Evolutionary conservation across 2,113 vertebrate genomes (phyloP).

Genomic region (Tachuris rubrigastra): DNA sequence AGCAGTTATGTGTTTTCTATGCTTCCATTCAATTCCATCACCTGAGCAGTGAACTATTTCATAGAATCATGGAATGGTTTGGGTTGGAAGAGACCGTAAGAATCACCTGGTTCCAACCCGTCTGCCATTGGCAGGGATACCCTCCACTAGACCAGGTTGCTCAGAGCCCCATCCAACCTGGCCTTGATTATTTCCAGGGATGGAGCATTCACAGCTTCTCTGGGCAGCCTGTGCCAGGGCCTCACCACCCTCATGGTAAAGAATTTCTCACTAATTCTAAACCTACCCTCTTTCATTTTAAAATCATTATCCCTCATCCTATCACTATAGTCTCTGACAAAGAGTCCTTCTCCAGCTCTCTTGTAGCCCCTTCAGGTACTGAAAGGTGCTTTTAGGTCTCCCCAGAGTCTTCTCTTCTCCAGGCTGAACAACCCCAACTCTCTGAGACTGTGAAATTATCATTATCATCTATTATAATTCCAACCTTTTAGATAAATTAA

Average conservation of each 20-base stretch:
- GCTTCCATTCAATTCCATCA: not conserved
- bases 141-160: not conserved
- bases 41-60: not conserved
- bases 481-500: not conserved
- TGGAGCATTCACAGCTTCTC: not conserved
- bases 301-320: not conserved
- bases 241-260: not conserved
- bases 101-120: not conserved
- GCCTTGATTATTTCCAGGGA: not conserved
- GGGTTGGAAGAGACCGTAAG: not conserved
- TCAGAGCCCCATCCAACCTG: not conserved
- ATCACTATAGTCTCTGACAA: not conserved
- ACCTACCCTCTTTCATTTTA: not conserved
- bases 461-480: not conserved
- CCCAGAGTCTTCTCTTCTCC: not conserved
- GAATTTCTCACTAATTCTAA: not conserved
- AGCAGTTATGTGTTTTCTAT: not conserved
- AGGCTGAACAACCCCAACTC: not conserved
- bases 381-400: not conserved
- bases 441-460: not conserved
- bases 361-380: not conserved
- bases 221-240: not conserved
- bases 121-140: not conserved
- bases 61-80: not conserved
- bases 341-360: not conserved